phyloP scores from a whole-genome alignment of 2,888 invertebrate genomes.

The Athalia circularis region DNA sequence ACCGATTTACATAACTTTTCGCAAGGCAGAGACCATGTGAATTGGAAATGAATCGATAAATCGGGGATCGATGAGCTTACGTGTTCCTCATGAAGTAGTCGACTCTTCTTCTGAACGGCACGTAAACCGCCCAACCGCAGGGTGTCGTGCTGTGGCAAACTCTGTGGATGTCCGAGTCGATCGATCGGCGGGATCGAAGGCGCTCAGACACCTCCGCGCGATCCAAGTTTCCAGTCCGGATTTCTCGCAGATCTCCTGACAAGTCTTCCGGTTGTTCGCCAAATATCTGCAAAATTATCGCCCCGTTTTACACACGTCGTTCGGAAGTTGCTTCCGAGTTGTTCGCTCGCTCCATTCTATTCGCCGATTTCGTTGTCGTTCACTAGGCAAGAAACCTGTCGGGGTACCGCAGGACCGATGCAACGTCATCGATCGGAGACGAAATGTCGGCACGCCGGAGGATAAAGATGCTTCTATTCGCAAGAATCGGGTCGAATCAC shows the following conservation, averaged over 20 bases:
- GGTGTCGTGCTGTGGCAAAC: conserved; percentile 72
- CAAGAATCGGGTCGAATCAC: no score
- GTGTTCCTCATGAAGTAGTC: conserved; percentile 78
- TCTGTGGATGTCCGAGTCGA: conserved; percentile 51
- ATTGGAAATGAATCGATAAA: not conserved
- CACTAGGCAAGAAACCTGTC: no score
- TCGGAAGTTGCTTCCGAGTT: not conserved
- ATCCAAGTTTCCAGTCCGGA: not conserved
- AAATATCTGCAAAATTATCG: not conserved
- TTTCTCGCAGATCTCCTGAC: not conserved
- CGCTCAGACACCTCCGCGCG: not conserved
- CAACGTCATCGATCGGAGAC: no score
- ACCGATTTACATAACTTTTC: not conserved
- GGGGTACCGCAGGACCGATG: no score
- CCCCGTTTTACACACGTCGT: not conserved
- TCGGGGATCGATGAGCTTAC: conserved; percentile 72
- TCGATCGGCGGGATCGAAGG: conserved; percentile 24
- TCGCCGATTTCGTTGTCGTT: no score
- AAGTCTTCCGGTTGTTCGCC: not conserved
- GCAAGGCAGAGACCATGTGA: not conserved
- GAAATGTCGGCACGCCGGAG: no score
- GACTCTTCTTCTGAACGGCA: conserved; percentile 74
- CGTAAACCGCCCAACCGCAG: conserved; percentile 80
- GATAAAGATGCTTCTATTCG: no score
- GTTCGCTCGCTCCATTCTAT: no score